Evolutionary conservation across 2,888 invertebrate species (phyloP).

Genomic region (Hyposoter dolosus): DNA sequence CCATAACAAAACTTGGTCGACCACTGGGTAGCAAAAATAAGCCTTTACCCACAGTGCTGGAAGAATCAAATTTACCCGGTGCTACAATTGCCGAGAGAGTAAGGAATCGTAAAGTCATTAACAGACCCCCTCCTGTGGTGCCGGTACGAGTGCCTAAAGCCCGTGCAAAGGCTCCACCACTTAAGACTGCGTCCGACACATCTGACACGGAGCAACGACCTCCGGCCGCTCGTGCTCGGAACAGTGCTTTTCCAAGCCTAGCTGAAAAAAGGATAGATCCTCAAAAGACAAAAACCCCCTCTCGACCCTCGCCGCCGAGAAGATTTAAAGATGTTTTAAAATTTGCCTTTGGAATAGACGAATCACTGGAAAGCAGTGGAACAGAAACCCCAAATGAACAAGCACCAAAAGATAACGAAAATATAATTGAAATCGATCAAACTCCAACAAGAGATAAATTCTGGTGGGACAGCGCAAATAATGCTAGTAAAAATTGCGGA

Average conservation of each 20-base stretch:
- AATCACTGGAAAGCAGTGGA: too few species aligned
- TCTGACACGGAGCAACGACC: neutral
- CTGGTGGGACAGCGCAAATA: neutral
- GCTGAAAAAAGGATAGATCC: neutral
- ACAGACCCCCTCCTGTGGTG: neutral
- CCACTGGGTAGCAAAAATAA: slow-evolving; percentile 9
- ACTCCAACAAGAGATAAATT: neutral
- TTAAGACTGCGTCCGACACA: neutral
- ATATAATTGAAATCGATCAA: neutral
- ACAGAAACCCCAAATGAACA: too few species aligned
- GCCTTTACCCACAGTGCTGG: neutral
- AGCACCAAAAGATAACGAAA: too few species aligned
- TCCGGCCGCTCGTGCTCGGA: neutral
- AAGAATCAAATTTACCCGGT: neutral
- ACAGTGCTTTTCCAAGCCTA: neutral
- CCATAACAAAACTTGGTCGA: neutral
- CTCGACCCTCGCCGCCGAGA: neutral
- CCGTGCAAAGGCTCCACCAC: too few species aligned
- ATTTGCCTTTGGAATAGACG: too few species aligned
- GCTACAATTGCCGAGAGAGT: too few species aligned
- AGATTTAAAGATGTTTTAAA: too few species aligned
- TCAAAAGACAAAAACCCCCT: neutral
- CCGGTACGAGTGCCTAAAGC: neutral
- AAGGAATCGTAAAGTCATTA: neutral
- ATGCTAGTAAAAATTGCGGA: neutral